phyloP scores from a whole-genome alignment of 2,888 invertebrate species.

The Rhamnusium bicolor region DNA sequence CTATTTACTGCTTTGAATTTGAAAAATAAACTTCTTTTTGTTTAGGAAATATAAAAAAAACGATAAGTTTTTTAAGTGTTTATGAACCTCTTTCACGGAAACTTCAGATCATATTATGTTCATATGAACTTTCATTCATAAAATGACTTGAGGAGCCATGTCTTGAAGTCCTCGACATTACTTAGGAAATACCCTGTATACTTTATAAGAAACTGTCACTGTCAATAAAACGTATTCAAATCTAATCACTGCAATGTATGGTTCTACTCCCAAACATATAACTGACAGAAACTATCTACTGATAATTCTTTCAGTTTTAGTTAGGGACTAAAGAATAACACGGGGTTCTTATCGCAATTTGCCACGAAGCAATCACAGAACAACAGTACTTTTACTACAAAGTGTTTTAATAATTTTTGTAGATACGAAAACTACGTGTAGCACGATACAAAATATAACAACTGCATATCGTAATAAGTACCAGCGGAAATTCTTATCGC shows the following conservation, averaged over 20 bases:
- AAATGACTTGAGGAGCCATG: too few relatives aligned
- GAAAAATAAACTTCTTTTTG: too few relatives aligned
- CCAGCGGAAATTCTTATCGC: slow-evolving; percentile 62
- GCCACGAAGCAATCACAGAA: neutral
- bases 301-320: neutral
- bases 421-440: slow-evolving; percentile 28
- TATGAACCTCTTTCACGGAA: too few relatives aligned
- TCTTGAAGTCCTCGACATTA: too few relatives aligned
- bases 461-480: slow-evolving; percentile 54
- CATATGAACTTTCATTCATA: too few relatives aligned
- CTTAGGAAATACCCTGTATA: too few relatives aligned
- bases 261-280: too few relatives aligned
- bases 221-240: neutral
- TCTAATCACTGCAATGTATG: neutral
- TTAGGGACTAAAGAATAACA: neutral
- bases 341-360: neutral
- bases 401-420: slow-evolving; percentile 11
- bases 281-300: neutral
- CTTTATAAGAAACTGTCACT: too few relatives aligned
- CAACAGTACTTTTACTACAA: neutral
- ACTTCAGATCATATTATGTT: too few relatives aligned
- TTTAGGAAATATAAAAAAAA: too few relatives aligned
- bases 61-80: too few relatives aligned
- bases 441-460: slow-evolving; percentile 44
- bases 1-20: too few relatives aligned